Percentiles rank a stretch among this genome's conserved stretches.
phyloP scores from a whole-genome alignment of 2,797 vertebrate genomes.

The Sus cebifrons region DNA sequence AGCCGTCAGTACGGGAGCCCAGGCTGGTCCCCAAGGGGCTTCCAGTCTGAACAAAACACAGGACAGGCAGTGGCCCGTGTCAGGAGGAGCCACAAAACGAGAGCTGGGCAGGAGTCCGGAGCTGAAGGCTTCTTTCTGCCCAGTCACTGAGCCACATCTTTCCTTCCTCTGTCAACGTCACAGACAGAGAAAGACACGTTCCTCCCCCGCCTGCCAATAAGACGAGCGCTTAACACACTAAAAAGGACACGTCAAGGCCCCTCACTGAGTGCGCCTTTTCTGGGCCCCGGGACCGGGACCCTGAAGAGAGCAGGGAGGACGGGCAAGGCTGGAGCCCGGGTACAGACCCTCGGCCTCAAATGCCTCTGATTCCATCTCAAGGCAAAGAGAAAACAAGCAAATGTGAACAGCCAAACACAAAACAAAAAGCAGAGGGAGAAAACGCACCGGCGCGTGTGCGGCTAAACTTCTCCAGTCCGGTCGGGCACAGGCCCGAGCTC shows the following conservation, averaged over 20 bases:
- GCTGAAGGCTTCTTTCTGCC: not conserved
- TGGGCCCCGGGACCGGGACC: not conserved
- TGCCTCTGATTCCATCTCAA: not conserved
- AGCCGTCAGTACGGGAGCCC: fast-evolving
- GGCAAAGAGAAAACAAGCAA: not conserved
- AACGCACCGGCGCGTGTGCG: not conserved
- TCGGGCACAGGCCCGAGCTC: fast-evolving
- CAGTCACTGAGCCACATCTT: not conserved
- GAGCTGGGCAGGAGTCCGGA: not conserved
- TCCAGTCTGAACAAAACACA: not conserved
- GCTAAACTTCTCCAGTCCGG: not conserved
- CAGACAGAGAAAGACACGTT: not conserved
- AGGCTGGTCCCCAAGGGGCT: not conserved
- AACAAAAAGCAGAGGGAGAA: not conserved
- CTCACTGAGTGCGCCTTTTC: not conserved
- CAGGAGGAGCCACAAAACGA: no score
- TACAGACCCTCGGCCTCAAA: not conserved
- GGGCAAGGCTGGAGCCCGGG: fast-evolving
- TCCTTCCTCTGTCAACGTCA: not conserved
- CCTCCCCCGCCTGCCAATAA: not conserved
- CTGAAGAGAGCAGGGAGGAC: not conserved
- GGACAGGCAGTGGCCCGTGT: no score
- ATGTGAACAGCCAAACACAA: not conserved
- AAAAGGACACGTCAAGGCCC: not conserved
- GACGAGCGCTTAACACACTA: not conserved